These are phyloP conservation scores for Damaliscus lunatus DNA, from an alignment of 2,113 vertebrate genomes.

Conservation along the genomic window DNA sequence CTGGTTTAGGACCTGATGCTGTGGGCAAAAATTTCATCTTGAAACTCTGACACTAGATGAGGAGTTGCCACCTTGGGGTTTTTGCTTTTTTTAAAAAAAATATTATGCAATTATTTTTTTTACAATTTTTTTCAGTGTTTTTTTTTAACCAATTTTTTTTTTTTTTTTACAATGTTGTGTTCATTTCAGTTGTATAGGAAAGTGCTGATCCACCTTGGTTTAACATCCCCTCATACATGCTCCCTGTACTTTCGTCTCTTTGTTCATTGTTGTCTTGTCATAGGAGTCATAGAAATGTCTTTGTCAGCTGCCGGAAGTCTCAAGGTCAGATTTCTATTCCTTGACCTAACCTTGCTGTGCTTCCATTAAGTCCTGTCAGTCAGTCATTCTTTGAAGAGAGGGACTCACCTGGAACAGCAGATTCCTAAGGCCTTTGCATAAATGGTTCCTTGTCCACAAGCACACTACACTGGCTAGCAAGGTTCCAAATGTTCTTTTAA, in stretches of 20 bases:
- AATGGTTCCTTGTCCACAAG: background rate
- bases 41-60: background rate
- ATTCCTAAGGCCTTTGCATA: background rate
- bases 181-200: background rate
- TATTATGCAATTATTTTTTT: background rate
- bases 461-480: background rate
- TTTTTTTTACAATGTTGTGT: background rate
- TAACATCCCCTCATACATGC: background rate
- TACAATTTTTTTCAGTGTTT: background rate
- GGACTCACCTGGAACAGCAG: background rate
- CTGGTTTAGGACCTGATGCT: background rate
- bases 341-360: background rate
- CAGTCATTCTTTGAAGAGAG: background rate
- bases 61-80: background rate
- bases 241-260: background rate
- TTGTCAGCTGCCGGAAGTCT: conserved; percentile 28
- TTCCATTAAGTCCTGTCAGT: background rate
- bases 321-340: conserved; percentile 30
- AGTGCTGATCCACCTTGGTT: background rate
- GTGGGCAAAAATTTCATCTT: background rate
- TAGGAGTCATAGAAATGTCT: conserved; percentile 38
- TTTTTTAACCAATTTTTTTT: background rate
- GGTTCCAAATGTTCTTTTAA: background rate
- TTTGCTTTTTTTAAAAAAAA: background rate
- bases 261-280: background rate